phyloP scores from a whole-genome alignment of 2,113 vertebrate genomes.

The Meles meles region DNA sequence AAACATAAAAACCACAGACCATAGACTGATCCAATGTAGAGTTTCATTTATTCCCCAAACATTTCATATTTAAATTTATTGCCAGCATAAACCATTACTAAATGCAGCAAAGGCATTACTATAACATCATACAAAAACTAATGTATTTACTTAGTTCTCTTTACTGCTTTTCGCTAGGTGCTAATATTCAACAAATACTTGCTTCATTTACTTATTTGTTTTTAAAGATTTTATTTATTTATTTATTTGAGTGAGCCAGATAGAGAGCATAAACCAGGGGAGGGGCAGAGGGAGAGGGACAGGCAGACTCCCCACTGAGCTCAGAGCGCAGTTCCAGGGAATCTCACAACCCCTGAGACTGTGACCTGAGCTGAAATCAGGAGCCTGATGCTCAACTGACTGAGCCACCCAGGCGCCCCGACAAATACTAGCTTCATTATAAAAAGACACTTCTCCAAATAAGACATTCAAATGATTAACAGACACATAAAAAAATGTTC shows the following conservation, averaged over 20 bases:
- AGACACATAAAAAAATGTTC: too few species aligned
- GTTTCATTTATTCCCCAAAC: background rate
- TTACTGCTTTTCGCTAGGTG: background rate
- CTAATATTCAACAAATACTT: background rate
- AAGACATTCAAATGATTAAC: too few species aligned
- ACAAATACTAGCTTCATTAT: background rate
- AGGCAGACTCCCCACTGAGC: background rate
- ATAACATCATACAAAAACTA: background rate
- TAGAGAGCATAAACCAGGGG: background rate
- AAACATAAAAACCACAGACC: background rate
- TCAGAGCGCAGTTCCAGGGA: too few species aligned
- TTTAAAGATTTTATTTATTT: background rate
- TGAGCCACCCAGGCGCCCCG: background rate
- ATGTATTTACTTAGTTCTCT: background rate
- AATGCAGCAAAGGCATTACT: background rate
- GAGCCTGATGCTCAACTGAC: background rate
- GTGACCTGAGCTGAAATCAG: background rate
- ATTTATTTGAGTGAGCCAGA: background rate
- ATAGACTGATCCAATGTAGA: background rate
- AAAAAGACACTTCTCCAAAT: background rate
- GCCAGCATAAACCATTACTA: background rate
- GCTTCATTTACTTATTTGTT: background rate
- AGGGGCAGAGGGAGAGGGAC: background rate
- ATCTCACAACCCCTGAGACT: background rate
- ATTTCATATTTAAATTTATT: conserved; percentile 1